phyloP scores from a whole-genome alignment of 2,113 vertebrate species.

The Notothenia rossii region DNA sequence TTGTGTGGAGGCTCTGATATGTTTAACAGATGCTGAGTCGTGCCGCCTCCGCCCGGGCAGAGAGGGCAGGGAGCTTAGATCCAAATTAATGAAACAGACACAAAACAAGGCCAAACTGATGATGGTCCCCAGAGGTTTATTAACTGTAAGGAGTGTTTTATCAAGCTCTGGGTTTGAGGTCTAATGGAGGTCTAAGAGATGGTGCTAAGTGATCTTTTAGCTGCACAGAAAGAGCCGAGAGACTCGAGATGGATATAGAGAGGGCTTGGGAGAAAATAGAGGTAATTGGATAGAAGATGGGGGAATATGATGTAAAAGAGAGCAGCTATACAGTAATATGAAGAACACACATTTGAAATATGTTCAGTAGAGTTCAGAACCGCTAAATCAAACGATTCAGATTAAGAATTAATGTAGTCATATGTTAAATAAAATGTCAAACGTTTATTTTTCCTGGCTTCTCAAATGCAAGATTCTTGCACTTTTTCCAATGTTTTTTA shows the following conservation, averaged over 20 bases:
- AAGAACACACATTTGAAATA: no score
- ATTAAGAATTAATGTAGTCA: no score
- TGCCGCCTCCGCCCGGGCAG: conserved; percentile 57
- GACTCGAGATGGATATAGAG: conserved; percentile 30
- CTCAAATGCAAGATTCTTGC: no score
- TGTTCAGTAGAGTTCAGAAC: no score
- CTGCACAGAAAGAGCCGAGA: conserved; percentile 6
- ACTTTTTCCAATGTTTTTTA: no score
- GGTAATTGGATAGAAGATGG: conserved; percentile 2
- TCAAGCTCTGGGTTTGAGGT: conserved; percentile 51
- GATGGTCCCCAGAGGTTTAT: conserved; percentile 37
- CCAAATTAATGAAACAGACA: conserved; percentile 75
- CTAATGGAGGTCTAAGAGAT: conserved; percentile 50
- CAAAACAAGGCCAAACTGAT: conserved; percentile 62
- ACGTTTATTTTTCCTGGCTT: no score
- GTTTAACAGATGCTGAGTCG: conserved; percentile 78
- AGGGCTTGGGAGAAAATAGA: conserved; percentile 28
- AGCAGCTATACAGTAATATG: no score
- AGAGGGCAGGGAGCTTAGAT: conserved; percentile 57
- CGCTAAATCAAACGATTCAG: no score
- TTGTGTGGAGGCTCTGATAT: conserved; percentile 81
- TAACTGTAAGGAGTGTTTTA: conserved; percentile 11
- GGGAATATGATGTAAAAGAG: no score
- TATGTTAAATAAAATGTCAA: no score
- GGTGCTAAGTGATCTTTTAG: conserved; percentile 42